Conservation (phyloP, 2,113 vertebrate species). For the Natator depressus region DNA sequence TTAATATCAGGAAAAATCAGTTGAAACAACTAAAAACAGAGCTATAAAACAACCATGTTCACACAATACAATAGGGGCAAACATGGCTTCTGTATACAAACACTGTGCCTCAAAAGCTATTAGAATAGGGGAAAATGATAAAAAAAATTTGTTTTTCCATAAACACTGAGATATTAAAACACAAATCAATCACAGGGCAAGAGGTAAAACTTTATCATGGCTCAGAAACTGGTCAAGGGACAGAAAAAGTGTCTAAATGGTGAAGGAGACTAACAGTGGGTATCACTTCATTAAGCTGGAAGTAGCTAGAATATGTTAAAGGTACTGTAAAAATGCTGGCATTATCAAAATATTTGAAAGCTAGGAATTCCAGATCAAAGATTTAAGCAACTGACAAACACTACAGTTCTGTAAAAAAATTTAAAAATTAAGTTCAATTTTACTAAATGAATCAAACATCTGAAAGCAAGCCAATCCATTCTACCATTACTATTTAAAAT, state of each 20-base stretch:
- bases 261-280: not conserved
- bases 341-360: not conserved
- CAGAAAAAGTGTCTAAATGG: not conserved
- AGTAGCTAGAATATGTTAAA: not conserved
- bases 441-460: not conserved
- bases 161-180: not conserved
- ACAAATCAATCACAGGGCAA: not conserved
- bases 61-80: not conserved
- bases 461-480: not conserved
- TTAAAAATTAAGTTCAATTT: fast-evolving
- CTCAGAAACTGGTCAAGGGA: not conserved
- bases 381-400: not conserved
- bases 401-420: not conserved
- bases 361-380: not conserved
- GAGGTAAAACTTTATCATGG: not conserved
- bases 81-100: not conserved
- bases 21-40: not conserved
- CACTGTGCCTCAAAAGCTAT: not conserved
- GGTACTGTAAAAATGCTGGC: not conserved
- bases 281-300: not conserved
- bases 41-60: not conserved
- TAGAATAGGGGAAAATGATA: not conserved
- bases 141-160: not conserved
- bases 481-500: not conserved
- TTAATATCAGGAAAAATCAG: not conserved